Conservation (phyloP, 1,140 invertebrate species). For the Drosophila sucinea region DNA sequence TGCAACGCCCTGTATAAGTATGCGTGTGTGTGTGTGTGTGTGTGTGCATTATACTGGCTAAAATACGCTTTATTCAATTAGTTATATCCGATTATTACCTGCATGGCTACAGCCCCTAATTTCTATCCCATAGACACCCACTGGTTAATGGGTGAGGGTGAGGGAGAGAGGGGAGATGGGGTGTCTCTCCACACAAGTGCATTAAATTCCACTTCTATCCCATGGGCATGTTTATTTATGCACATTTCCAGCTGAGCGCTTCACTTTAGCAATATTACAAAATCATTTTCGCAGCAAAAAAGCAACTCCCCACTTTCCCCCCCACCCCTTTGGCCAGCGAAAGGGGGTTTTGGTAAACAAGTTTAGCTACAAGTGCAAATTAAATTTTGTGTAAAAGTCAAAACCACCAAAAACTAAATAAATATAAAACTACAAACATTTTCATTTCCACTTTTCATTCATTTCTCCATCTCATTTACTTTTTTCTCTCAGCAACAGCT, state of each 20-base stretch:
- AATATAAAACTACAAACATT: slow-evolving; percentile 18
- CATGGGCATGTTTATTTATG: slow-evolving; percentile 67
- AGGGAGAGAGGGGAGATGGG: neutral
- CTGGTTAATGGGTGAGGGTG: slow-evolving; percentile 27
- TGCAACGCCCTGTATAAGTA: neutral
- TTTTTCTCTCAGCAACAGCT: slow-evolving; percentile 21
- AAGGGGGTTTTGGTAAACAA: slow-evolving; percentile 20
- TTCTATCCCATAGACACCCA: neutral
- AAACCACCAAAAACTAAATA: slow-evolving; percentile 34
- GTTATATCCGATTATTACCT: slow-evolving; percentile 80
- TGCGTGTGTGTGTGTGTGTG: slow-evolving; percentile 2
- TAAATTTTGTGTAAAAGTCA: slow-evolving; percentile 62
- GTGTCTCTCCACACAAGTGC: neutral
- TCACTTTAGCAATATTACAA: slow-evolving; percentile 74
- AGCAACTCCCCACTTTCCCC: too few species aligned
- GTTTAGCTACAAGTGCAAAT: slow-evolving; percentile 63
- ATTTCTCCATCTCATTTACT: neutral
- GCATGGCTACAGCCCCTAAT: slow-evolving; percentile 30
- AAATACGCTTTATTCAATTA: slow-evolving; percentile 78
- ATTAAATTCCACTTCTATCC: slow-evolving; percentile 19
- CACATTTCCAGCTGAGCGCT: slow-evolving; percentile 72
- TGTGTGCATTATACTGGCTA: slow-evolving; percentile 58
- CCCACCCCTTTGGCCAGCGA: too few species aligned
- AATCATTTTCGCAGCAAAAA: slow-evolving; percentile 70
- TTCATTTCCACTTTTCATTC: slow-evolving; percentile 4